These are phyloP conservation scores for Plectrocnemia conspersa DNA, from an alignment of 1,140 invertebrate genomes.

Conservation along the genomic window DNA sequence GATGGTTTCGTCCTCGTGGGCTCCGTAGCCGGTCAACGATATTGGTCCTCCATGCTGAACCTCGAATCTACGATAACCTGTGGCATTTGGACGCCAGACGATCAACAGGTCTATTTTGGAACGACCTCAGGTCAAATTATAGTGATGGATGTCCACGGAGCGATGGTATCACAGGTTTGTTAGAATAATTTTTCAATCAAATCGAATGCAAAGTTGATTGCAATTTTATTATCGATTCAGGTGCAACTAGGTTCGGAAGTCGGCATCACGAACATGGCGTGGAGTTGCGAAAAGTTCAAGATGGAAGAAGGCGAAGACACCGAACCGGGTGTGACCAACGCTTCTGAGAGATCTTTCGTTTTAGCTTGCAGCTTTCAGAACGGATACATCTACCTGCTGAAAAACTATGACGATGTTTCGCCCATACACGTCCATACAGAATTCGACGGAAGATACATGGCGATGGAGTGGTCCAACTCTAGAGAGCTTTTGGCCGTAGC, in stretches of 20 bases:
- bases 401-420: slow-evolving; percentile 88
- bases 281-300: slow-evolving; percentile 97
- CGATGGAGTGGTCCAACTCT: slow-evolving; percentile 95
- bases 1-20: slow-evolving; percentile 95
- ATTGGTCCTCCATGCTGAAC: slow-evolving; percentile 97
- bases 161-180: slow-evolving; percentile 86
- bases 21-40: slow-evolving; percentile 92
- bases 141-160: slow-evolving; percentile 93
- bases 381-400: slow-evolving; percentile 82
- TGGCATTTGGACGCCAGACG: slow-evolving; percentile 96
- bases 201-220: background rate
- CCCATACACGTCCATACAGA: slow-evolving; percentile 80
- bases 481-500: slow-evolving; percentile 87
- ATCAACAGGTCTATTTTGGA: slow-evolving; percentile 95
- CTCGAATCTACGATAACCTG: slow-evolving; percentile 90
- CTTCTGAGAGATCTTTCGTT: slow-evolving; percentile 60
- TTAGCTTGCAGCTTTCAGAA: slow-evolving; percentile 84
- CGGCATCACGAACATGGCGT: slow-evolving; percentile 85
- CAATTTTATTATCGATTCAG: slow-evolving; percentile 47
- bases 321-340: slow-evolving; percentile 52
- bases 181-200: background rate
- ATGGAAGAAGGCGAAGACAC: slow-evolving; percentile 90
- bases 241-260: slow-evolving; percentile 75
- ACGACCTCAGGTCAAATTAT: slow-evolving; percentile 90
- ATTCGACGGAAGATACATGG: slow-evolving; percentile 67